Evolutionary conservation across 2,888 invertebrate species (phyloP).

Genomic region (Netelia inedita): DNA sequence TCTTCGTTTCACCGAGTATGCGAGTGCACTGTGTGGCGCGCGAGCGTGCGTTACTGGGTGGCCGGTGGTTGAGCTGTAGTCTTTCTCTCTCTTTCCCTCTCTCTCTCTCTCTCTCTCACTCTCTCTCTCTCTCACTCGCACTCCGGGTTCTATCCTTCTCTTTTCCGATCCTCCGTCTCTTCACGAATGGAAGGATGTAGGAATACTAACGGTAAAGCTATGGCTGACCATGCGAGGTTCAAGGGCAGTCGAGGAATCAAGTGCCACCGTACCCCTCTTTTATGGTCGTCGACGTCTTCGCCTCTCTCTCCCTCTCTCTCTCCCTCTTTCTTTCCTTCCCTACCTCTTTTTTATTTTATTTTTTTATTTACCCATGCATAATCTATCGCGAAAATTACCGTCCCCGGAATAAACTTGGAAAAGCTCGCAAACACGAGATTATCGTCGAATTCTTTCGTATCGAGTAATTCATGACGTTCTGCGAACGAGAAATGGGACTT

Average conservation of each 20-base stretch:
- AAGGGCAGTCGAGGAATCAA: conserved; percentile 81
- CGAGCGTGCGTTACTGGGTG: conserved; percentile 77
- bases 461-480: conserved; percentile 14
- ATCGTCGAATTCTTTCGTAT: conserved; percentile 36
- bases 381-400: conserved; percentile 50
- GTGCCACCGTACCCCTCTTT: conserved; percentile 69
- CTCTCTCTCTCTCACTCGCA: conserved; percentile 22
- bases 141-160: conserved; percentile 68
- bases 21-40: conserved; percentile 64
- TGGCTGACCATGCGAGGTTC: conserved; percentile 79
- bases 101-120: conserved; percentile 37
- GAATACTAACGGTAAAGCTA: conserved; percentile 83
- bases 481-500: background rate
- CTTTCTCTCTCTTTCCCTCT: background rate
- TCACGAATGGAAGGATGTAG: conserved; percentile 81
- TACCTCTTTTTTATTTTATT: background rate
- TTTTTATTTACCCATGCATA: conserved; percentile 25
- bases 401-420: conserved; percentile 11
- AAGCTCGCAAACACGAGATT: conserved; percentile 25
- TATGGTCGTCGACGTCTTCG: conserved; percentile 35
- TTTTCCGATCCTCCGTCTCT: conserved; percentile 56
- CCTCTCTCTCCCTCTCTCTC: conserved; percentile 18
- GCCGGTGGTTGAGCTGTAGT: conserved; percentile 66
- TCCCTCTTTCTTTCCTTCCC: conserved; percentile 35
- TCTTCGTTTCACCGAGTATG: conserved; percentile 62